A percentile compares a stretch with the other conserved stretches of the same genome.
These are phyloP conservation scores for Brachyhypopomus occidentalis DNA, from an alignment of 2,113 vertebrate species.

Conservation along the genomic window DNA sequence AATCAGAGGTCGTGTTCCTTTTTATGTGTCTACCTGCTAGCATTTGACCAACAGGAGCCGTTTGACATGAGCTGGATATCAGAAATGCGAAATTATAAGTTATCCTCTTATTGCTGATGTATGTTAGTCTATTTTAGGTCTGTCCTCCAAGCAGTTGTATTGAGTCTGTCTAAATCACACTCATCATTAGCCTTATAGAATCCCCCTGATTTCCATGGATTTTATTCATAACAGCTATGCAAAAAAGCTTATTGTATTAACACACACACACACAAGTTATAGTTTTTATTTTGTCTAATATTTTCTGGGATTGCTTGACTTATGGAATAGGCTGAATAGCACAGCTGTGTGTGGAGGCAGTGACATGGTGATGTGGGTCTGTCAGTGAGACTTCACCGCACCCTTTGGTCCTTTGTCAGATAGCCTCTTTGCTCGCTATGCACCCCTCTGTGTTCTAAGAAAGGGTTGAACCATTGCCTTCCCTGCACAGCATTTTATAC, in stretches of 20 bases:
- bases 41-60: background rate
- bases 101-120: background rate
- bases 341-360: conserved; percentile 42
- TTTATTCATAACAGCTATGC: background rate
- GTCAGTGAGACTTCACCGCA: conserved; percentile 52
- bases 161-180: background rate
- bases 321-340: conserved; percentile 41
- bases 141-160: background rate
- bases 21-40: background rate
- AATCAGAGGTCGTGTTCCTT: background rate
- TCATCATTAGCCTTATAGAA: background rate
- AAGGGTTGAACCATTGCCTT: conserved; percentile 50
- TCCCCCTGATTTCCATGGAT: background rate
- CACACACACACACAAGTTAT: too few species aligned
- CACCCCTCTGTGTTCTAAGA: conserved; percentile 54
- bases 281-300: background rate
- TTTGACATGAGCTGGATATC: too few species aligned
- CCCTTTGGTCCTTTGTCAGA: conserved; percentile 54
- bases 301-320: background rate
- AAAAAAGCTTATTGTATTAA: background rate
- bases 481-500: conserved; percentile 56
- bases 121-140: background rate
- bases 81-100: background rate
- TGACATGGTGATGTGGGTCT: conserved; percentile 38
- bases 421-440: conserved; percentile 48